Evolutionary conservation across 2,113 vertebrate genomes (phyloP), one percentile per base, ranked within the genome.

Genomic region (Cynopterus brachyotis): DNA sequence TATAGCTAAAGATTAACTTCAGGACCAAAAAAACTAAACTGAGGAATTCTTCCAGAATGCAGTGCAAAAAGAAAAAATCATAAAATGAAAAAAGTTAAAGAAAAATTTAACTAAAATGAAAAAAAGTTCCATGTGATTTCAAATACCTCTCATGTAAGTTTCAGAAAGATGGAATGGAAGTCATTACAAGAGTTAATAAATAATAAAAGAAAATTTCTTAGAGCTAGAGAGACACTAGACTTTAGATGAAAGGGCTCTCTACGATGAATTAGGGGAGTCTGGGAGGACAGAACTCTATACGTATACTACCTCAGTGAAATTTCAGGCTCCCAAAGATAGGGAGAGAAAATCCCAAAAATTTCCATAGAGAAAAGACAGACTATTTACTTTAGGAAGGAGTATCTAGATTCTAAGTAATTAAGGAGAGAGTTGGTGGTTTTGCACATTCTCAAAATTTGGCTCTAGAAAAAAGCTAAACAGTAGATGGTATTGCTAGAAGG

Each of bases 181-280:
- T 6, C 90, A 60, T 80, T 66, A 91, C 94, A 62, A 40, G 32
- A 92, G 62, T 73, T 50, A 89, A 79, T 82, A 94, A 96, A 83
- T 80, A 95, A 60, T 81, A 45, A 75, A 87, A 87, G 10, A 59
- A 83, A 75, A 93, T 60, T 80, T 76, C n/a, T 26, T 62, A 11
- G 17, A 78, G 5, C 13, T 94, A 40, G 19, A 59, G 30, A 83
- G 57, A 47, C 22, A 72, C 22, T 47, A 64, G 32, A 75, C 53
- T 83, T 96, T 32, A 75, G 59, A 91, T 70, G 16, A 87, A 87
- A 94, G 66, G 3, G 8, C 35, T 95, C 53, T 57, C 10, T 64
- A 62, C 80, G 28, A 45, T 40, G 20, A 93, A 69, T 64, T 59
- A 40, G 30, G 32, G 24, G 12, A 50, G 8, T 26, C 12, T 13